These are phyloP conservation scores for Ochropacha duplaris DNA, from an alignment of 2,888 invertebrate genomes.

Conservation along the genomic window DNA sequence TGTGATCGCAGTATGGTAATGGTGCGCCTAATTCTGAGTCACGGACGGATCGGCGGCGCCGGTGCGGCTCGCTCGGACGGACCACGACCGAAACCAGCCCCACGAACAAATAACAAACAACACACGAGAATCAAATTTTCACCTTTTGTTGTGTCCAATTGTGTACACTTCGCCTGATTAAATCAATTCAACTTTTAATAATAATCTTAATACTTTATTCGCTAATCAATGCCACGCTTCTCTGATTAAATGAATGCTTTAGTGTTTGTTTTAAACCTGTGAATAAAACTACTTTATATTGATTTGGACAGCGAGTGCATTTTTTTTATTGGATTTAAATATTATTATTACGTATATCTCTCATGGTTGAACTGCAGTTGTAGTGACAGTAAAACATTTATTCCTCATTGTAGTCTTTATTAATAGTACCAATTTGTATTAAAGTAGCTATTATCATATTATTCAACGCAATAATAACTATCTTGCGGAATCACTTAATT, in stretches of 20 bases:
- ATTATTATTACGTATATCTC: background rate
- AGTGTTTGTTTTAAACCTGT: background rate
- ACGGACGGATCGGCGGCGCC: constrained; percentile 56
- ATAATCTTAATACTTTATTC: background rate
- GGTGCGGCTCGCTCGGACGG: constrained; percentile 43
- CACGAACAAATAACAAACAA: constrained; percentile 26
- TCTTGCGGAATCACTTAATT: background rate
- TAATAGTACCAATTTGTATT: background rate
- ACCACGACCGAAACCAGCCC: constrained; percentile 15
- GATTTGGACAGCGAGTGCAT: background rate
- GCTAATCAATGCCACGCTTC: background rate
- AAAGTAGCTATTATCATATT: background rate
- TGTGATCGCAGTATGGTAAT: constrained; percentile 62
- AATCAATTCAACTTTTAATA: background rate
- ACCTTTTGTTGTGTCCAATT: background rate
- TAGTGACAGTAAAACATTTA: background rate
- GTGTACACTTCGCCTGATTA: background rate
- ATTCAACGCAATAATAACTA: background rate
- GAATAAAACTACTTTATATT: background rate
- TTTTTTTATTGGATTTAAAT: too few species aligned
- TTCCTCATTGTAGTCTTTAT: background rate
- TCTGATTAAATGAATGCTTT: background rate
- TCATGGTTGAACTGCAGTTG: background rate
- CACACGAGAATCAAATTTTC: constrained; percentile 17
- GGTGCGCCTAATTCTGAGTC: constrained; percentile 64